Percentiles rank a stretch among this genome's conserved stretches.
Evolutionary conservation across 2,113 vertebrate genomes (phyloP).

Genomic region (Microtus pennsylvanicus): DNA sequence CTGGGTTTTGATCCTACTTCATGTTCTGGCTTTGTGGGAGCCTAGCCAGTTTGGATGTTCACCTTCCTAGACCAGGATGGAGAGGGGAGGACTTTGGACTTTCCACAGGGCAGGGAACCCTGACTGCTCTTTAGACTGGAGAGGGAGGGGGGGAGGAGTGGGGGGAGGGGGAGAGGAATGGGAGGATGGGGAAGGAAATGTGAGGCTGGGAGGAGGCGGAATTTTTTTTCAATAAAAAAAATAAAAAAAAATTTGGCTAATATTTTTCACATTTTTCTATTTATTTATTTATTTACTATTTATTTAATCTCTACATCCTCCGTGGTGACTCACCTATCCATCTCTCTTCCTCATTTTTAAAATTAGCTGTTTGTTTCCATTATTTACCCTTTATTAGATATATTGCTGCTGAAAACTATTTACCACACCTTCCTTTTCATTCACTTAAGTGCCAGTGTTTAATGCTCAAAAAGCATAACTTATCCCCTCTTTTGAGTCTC

Average conservation of each 20-base stretch:
- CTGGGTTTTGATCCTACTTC: too few relatives aligned
- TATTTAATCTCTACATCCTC: background rate
- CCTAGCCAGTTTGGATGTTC: too few relatives aligned
- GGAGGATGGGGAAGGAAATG: too few relatives aligned
- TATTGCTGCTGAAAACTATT: background rate
- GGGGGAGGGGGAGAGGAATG: too few relatives aligned
- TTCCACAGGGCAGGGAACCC: too few relatives aligned
- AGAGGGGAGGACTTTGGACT: too few relatives aligned
- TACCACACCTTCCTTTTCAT: background rate
- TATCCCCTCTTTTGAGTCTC: background rate
- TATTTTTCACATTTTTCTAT: background rate
- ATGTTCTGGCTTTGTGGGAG: too few relatives aligned
- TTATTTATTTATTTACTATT: background rate
- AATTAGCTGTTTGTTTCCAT: background rate
- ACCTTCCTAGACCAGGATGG: too few relatives aligned
- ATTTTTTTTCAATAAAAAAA: too few relatives aligned
- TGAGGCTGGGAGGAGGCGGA: too few relatives aligned
- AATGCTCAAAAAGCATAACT: background rate
- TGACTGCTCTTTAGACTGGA: too few relatives aligned
- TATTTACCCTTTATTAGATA: background rate
- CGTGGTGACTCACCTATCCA: background rate
- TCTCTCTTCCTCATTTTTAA: background rate
- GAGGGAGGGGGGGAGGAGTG: too few relatives aligned
- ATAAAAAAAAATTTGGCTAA: background rate
- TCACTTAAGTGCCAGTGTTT: background rate